phyloP scores from a whole-genome alignment of 1,140 invertebrate genomes.

The Spodoptera frugiperda region DNA sequence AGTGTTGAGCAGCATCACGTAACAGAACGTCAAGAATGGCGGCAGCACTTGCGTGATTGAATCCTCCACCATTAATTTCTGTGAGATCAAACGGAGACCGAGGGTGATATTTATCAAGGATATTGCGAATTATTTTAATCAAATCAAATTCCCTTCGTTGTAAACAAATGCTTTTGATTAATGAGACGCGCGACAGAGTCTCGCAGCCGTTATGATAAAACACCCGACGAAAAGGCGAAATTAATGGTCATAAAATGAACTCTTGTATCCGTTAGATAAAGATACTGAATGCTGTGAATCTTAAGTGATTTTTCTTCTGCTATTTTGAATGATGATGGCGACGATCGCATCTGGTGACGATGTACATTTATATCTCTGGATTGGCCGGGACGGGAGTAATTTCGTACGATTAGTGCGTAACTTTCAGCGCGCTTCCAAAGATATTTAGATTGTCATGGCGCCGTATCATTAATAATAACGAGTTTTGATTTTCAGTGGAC shows the following conservation, averaged over 20 bases:
- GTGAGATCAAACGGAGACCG: slow-evolving; percentile 84
- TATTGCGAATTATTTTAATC: slow-evolving; percentile 87
- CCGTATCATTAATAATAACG: slow-evolving; percentile 83
- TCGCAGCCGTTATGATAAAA: slow-evolving; percentile 82
- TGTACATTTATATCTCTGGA: slow-evolving; percentile 74
- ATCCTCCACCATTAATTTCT: slow-evolving; percentile 85
- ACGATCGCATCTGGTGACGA: slow-evolving; percentile 79
- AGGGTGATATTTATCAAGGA: slow-evolving; percentile 86
- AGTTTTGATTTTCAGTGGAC: slow-evolving; percentile 84
- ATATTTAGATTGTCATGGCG: slow-evolving; percentile 84
- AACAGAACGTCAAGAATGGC: slow-evolving; percentile 61
- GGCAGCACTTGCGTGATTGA: slow-evolving; percentile 82
- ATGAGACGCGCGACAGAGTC: slow-evolving; percentile 84
- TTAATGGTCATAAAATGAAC: slow-evolving; percentile 86
- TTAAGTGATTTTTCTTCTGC: slow-evolving; percentile 81
- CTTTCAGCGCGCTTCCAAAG: slow-evolving; percentile 65
- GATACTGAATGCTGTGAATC: slow-evolving; percentile 82
- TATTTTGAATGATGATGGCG: slow-evolving; percentile 79
- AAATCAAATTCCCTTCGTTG: slow-evolving; percentile 86
- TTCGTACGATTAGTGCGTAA: slow-evolving; percentile 71
- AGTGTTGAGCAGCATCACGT: slow-evolving; percentile 12
- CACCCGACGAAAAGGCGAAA: slow-evolving; percentile 82
- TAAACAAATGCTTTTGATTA: slow-evolving; percentile 87
- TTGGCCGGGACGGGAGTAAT: slow-evolving; percentile 66
- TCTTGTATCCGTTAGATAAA: slow-evolving; percentile 84